Evolutionary conservation across 2,888 invertebrate species (phyloP).

Genomic region (Papilio gigon): DNA sequence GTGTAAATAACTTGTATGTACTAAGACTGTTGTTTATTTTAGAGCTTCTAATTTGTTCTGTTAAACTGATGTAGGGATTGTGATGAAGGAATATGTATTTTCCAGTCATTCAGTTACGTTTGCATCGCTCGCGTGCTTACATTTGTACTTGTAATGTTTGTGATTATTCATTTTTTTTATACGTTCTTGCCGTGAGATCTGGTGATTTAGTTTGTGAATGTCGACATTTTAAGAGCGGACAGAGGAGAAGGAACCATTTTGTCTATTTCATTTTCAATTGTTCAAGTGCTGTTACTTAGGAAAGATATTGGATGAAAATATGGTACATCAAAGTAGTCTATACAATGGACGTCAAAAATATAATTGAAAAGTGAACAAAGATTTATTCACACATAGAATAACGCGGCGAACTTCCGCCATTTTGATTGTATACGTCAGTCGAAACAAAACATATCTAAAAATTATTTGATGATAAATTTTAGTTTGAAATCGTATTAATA

Average conservation of each 20-base stretch:
- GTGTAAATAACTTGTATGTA: conserved; percentile 80
- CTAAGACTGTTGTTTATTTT: conserved; percentile 82
- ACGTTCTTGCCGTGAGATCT: conserved; percentile 42
- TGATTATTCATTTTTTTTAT: not conserved
- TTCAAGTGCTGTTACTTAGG: not conserved
- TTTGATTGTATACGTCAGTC: conserved; percentile 24
- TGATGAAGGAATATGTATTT: conserved; percentile 73
- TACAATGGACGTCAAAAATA: not conserved
- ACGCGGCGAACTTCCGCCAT: not conserved
- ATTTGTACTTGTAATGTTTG: conserved; percentile 5
- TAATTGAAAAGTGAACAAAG: not conserved
- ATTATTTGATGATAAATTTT: conserved; percentile 26
- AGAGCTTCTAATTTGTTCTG: conserved; percentile 80
- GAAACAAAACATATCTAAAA: conserved; percentile 35
- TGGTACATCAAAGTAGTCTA: not conserved
- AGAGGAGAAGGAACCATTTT: conserved; percentile 34
- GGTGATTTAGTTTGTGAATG: conserved; percentile 14
- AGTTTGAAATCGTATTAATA: conserved; percentile 35
- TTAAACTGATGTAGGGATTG: conserved; percentile 65
- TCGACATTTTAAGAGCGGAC: conserved; percentile 12
- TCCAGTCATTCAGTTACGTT: conserved; percentile 70
- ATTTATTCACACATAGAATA: no score
- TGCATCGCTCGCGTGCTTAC: conserved; percentile 1
- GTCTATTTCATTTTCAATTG: not conserved
- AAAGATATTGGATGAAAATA: not conserved